Base-by-base conservation (phyloP, 2,797 vertebrate species). In the Hoplostethus atlanticus region DNA sequence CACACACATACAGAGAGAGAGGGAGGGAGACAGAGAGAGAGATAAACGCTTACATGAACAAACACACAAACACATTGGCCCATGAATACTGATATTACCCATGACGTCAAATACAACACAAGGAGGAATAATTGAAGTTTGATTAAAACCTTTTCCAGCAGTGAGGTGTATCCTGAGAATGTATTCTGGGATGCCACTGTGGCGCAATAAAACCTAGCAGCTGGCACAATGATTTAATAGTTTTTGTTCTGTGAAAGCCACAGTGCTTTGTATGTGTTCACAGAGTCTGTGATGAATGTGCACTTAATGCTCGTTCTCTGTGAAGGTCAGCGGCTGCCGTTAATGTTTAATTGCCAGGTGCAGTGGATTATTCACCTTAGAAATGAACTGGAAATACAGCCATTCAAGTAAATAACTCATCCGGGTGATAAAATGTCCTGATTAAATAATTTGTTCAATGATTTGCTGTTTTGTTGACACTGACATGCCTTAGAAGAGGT, bases 401-500 rank as follows among this genome's bases (percentile, higher is more conserved):
- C 65, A 50, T 67, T 90, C 52, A 53, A 63, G 30, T 69, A 64
- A 81, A 77, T 81, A 58, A 62, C 51, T 66, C 52, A 38, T 63
- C 54, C 8, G 17, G 21, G 28, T 55, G 60, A 44, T 76, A 48
- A 85, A 84, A 88, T 87, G 64, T 79, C 77, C 67, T 12, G 65
- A 81, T 61, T 34, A n/a, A 28, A 28, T 28, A 61, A 79, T 84
- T 42, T 68, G 59, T 16, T 17, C 50, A 62, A 1, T 62, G 36
- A 60, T 65, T 78, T 53, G n/a, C 42, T 34, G 11, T 11, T 55
- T 40, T 48, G 17, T 44, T 30, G 16, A 46, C 16, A 53, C 81
- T 65, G 6, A 36, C 34, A 60, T 42, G 59, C 38, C 31, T 67
- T 9, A 36, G 44, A 10, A 58, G 51, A 4, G 3, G 28, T 3